Evolutionary conservation across 2,888 invertebrate genomes (phyloP).

Genomic region (Ichneumon xanthorius): DNA sequence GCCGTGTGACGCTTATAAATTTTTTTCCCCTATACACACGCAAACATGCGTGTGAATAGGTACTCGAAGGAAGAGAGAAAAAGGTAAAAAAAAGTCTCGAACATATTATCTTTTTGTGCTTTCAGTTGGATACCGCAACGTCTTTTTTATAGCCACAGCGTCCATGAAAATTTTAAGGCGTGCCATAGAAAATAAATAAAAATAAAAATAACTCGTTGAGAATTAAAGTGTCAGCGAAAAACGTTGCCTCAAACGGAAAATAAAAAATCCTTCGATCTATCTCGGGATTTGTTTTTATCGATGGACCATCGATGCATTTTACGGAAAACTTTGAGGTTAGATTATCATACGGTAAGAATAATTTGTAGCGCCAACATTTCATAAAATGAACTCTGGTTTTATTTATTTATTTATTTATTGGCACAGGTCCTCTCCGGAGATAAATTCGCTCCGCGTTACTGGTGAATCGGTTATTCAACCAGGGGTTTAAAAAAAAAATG

Average conservation of each 20-base stretch:
- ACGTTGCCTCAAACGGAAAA: neutral
- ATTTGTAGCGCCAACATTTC: neutral
- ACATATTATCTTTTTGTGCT: neutral
- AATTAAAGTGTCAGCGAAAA: neutral
- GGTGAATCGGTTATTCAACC: conserved; percentile 7
- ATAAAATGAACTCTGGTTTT: neutral
- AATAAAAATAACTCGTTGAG: neutral
- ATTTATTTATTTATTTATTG: neutral
- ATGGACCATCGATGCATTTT: neutral
- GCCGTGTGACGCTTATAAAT: conserved; percentile 13
- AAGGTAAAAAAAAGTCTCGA: neutral
- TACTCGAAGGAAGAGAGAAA: neutral
- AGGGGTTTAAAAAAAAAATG: neutral
- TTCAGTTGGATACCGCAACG: neutral
- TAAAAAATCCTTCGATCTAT: neutral
- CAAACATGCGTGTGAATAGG: neutral
- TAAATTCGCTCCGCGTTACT: neutral
- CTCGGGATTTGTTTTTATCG: neutral
- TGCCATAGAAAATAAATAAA: neutral
- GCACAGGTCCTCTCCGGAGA: neutral
- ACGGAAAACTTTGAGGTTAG: neutral
- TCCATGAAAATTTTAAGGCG: neutral
- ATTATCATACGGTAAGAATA: neutral
- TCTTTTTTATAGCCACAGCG: neutral
- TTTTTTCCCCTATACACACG: neutral